Conservation (phyloP, 2,797 vertebrate species). For the Falco biarmicus region DNA sequence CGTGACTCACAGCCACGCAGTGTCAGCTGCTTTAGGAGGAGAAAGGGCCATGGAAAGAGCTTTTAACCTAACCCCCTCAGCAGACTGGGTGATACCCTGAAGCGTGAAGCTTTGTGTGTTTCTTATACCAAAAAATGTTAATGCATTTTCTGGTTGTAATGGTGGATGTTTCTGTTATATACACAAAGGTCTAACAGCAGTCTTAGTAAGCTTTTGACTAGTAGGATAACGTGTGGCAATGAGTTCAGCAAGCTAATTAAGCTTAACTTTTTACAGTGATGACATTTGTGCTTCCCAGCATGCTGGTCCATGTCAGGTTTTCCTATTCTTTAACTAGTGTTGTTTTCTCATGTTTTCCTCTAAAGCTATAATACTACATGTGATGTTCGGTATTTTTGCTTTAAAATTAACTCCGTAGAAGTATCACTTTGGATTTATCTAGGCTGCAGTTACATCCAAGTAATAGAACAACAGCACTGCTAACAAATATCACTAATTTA, state of each 20-base stretch:
- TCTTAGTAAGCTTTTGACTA: background rate
- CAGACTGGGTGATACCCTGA: background rate
- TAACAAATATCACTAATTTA: background rate
- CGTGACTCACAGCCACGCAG: rapidly evolving
- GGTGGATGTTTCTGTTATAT: background rate
- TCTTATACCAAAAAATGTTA: background rate
- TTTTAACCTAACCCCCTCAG: background rate
- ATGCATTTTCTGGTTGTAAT: background rate
- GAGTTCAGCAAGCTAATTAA: background rate
- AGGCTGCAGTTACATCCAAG: background rate
- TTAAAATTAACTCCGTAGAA: background rate
- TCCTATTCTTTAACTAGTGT: background rate
- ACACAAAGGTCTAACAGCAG: background rate
- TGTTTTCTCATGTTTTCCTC: background rate
- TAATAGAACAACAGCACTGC: background rate
- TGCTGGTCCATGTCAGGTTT: background rate
- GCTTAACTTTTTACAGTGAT: background rate
- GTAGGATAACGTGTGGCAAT: background rate
- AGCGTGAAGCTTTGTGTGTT: background rate
- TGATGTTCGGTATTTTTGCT: background rate
- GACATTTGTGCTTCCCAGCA: background rate
- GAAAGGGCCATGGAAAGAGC: background rate
- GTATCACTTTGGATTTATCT: background rate
- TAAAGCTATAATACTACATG: background rate
- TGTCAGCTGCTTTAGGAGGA: background rate